These are phyloP conservation scores for Dryobates pubescens DNA, from an alignment of 2,797 vertebrate species.

Conservation along the genomic window DNA sequence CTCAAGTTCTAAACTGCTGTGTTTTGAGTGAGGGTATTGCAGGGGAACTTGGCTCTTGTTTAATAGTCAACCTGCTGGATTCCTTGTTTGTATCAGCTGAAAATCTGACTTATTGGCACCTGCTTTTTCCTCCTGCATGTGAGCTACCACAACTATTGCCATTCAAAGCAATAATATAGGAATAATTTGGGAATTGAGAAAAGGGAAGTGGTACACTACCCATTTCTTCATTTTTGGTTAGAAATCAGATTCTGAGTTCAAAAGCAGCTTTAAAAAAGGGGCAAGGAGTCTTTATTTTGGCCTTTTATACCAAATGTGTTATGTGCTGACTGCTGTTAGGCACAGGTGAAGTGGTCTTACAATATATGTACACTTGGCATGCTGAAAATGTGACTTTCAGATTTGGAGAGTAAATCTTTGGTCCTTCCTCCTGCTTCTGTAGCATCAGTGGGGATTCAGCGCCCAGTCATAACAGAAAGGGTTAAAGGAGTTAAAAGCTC, in stretches of 20 bases:
- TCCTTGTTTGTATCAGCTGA: background rate
- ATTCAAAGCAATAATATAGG: background rate
- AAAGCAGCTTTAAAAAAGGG: background rate
- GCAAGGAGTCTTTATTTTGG: background rate
- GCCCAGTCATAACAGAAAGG: background rate
- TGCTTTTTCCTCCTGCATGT: background rate
- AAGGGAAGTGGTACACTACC: background rate
- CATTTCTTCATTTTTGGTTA: background rate
- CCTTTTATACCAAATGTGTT: background rate
- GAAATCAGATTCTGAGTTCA: background rate
- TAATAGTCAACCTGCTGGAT: background rate
- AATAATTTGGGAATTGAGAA: background rate
- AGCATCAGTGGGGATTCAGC: background rate
- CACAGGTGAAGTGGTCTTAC: background rate
- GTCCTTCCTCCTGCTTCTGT: background rate
- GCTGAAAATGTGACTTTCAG: background rate
- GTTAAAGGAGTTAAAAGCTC: background rate
- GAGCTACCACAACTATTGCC: background rate
- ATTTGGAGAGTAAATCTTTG: background rate
- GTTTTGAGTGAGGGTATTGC: background rate
- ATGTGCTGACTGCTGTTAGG: background rate
- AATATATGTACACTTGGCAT: background rate
- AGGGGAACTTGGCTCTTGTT: background rate
- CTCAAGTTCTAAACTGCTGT: background rate
- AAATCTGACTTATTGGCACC: background rate